phyloP scores from a whole-genome alignment of 1,140 invertebrate genomes.

The Himalopsyche phryganea region DNA sequence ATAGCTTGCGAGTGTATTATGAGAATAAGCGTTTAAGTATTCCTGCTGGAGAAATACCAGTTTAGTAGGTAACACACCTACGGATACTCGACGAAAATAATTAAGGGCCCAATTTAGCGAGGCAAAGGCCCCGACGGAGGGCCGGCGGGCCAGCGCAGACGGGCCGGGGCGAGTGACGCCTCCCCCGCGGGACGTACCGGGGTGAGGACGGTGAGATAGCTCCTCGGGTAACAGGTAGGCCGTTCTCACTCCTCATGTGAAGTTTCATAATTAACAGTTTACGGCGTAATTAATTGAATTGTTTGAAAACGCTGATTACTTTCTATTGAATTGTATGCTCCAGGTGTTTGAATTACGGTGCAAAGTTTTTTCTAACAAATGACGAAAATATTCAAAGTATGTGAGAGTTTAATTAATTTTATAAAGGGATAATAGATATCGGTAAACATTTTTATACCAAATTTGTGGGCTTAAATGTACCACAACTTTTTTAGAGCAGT shows the following conservation, averaged over 20 bases:
- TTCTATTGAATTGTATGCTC: slow-evolving; percentile 13
- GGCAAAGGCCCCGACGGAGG: slow-evolving; percentile 23
- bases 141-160: not conserved
- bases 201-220: not conserved
- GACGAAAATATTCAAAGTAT: not conserved
- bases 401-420: too few species aligned
- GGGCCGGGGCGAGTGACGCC: not conserved
- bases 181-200: too few species aligned
- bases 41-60: not conserved
- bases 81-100: slow-evolving; percentile 35
- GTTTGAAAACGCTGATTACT: slow-evolving; percentile 27
- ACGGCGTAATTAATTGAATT: slow-evolving; percentile 31
- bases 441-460: too few species aligned
- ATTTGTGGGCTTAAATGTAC: too few species aligned
- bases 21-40: slow-evolving; percentile 31
- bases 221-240: slow-evolving; percentile 22
- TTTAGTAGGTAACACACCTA: slow-evolving; percentile 16
- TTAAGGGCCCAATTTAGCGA: slow-evolving; percentile 34
- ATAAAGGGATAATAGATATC: too few species aligned
- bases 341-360: not conserved
- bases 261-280: slow-evolving; percentile 30
- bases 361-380: not conserved
- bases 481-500: too few species aligned
- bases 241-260: slow-evolving; percentile 15
- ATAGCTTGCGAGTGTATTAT: slow-evolving; percentile 33